Evolutionary conservation across 2,888 invertebrate species (phyloP), one percentile per base, ranked within the genome.

Genomic region (Lithosia quadra): DNA sequence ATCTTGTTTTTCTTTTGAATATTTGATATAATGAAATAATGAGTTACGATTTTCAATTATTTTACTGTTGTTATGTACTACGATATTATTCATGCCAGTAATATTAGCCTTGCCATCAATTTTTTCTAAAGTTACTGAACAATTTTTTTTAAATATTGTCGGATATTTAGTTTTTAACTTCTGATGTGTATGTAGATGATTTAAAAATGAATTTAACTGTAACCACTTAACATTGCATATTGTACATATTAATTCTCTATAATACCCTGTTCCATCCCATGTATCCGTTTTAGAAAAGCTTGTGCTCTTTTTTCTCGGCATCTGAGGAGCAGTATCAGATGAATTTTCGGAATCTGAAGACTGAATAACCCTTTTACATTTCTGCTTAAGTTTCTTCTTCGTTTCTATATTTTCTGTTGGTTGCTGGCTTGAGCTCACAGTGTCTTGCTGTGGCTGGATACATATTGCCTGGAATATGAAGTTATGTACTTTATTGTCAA

Each of bases 21-120:
- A 92, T 22, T 85, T 62, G 63, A 87, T 76, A 76, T 85, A 88
- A 79, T 87, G 55, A 63, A 63, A 92, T 55, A 81, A 71, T 0
- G 74, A 67, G 69, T 82, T 77, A 33, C 79, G 73, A 55, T 78
- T 77, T 74, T 81, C 72, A 62, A 91, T 75, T 61, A 93, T 88
- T 82, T 83, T 90, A 61, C 87, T 77, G 34, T 71, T 72, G 72
- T 74, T 80, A 60, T 84, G 77, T 10, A 91, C 89, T 62, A 94
- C 88, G 73, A 85, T 81, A 55, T 84, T 82, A 28, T 64, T 69
- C 13, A 74, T 72, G 18, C 88, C 88, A 24, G 91, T 91, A 43
- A 88, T 56, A 74, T 94, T 94, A 15, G 84, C 81, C 74, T 84
- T 85, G 2, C 72, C 68, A 73, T 92, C 92, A 55, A 86, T 63